Evolutionary conservation across 1,140 invertebrate species (phyloP), one percentile per base, ranked within the genome.

Genomic region (Microplitis demolitor): DNA sequence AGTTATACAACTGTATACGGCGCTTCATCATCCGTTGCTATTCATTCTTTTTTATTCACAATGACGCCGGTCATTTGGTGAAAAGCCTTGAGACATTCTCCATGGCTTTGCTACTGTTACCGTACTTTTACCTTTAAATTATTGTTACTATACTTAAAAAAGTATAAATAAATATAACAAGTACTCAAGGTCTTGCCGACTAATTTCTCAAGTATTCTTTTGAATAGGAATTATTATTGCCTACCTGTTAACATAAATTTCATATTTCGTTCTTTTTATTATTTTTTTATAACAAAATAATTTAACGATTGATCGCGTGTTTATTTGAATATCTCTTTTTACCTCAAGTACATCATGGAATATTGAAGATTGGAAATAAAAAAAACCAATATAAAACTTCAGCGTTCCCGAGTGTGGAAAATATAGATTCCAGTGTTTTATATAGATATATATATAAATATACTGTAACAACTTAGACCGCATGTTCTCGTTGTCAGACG

Each of bases 401-500:
- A 13, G n/a, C 53, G n/a, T 56, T 56, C 53, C 8, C 53, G 53
- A 56, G 24, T 16, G n/a, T 45, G 8, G 6, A 45, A 45, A 45
- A 45, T 45, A 45, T 45, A 45, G 39, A 45, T 45, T 45, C 6
- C 11, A 9, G 6, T 45, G 39, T 45, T 45, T 45, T 45, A 45
- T 45, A 45, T 45, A 45, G 2, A 8, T 3, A 45, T 11, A 45
- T 45, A 3, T 45, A 45, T 14, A 14, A 3, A n/a, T 54, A 4
- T 54, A 54, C 3, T 24, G 16, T 54, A 54, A 54, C 53, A 54
- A 54, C 13, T 54, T 54, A 54, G n/a, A 54, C 53, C 34, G 45
- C 14, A 66, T 66, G 63, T 66, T 51, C 63, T 66, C 39, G n/a
- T 50, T 45, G 63, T 66, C 70, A 34, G 39, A 34, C 71, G 71